Evolutionary conservation across 2,797 vertebrate species (phyloP), one percentile per base, ranked within the genome.

Genomic region (Antennarius maculatus): DNA sequence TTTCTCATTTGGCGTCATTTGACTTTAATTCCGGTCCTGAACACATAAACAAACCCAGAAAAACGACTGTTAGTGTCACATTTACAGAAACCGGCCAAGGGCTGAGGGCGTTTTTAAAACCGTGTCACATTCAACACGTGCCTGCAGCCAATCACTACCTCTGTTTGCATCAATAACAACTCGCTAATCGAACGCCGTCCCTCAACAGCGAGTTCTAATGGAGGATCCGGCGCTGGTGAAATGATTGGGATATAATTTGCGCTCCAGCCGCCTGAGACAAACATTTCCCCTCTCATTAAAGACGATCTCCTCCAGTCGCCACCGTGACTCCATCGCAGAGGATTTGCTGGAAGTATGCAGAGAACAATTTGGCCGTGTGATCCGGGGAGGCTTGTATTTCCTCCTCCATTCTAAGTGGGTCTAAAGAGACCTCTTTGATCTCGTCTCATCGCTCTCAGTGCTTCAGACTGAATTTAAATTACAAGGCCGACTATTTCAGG

Each of bases 251-350:
- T 86, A 79, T 92, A 91, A 92, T 93, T 92, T 91, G 89, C 88
- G 74, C 83, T 82, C 89, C 88, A 89, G 90, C 91, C 91, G 84
- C 90, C 75, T 76, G 91, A 92, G 90, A 90, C 91, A 91, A 91
- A 92, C 85, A 89, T 91, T 92, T 92, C 89, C 84, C 81, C 80
- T 90, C 86, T 92, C 91, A 92, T 93, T 92, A 91, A 88, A 88
- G 83, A 92, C 85, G 77, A 90, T 88, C 88, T 88, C 81, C 81
- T 88, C 84, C 58, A 76, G 88, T 84, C 85, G 82, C 80, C 85
- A 87, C 79, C 81, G 85, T 77, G 86, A 88, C 88, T 88, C 82
- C 61, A 81, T 89, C 86, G 89, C 89, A 91, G 89, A 83, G 81
- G 84, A 86, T 91, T 92, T 90, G 73, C 81, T 86, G 80, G 65